Evolutionary conservation across 2,113 vertebrate species (phyloP), one percentile per base, ranked within the genome.

Genomic region (Cyanoliseus patagonus): DNA sequence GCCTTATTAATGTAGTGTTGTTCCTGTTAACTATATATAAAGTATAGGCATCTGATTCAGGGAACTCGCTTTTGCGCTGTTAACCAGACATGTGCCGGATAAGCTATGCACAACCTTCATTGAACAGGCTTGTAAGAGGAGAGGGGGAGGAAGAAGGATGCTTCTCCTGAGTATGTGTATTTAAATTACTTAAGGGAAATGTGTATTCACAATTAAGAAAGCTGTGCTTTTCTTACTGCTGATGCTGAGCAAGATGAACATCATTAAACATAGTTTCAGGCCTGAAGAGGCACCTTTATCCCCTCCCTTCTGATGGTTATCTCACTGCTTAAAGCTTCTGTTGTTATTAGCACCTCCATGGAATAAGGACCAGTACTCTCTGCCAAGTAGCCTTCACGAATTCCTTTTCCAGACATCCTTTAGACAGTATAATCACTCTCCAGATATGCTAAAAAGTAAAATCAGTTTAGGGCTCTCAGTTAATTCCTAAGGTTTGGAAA

Each of bases 371-470:
- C 18, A 11, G 6, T 35, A 61, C 67, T 41, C 8, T 73, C 44
- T 68, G 17, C 4, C 17, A 67, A 2, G 7, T 46, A 53, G 11
- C 31, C 17, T 62, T 35, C 39, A 52, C 0, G 0, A 51, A 42
- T 67, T 46, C 37, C 68, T 73, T 74, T 74, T 64, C 33, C 23
- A 68, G 23, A 2, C 23, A 41, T 63, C 7, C 17, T 80, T 88
- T 82, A 64, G 75, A 76, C 15, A 78, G 24, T 5, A 41, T 19
- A 7, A 41, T 41, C 25, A 46, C 22, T 47, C 25, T 91, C 27
- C 85, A 19, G 18, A 41, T 52, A 46, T 7, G 15, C 25, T 70
- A 47, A 66, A 82, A 59, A 35, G 22, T 35, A 24, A 59, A 59
- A 59, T 24, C 57, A 59, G 20, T 59, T 59, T 59, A 35, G 22